These are phyloP conservation scores for Acanthosepion lycidas DNA, from an alignment of 2,888 invertebrate genomes.

Conservation along the genomic window DNA sequence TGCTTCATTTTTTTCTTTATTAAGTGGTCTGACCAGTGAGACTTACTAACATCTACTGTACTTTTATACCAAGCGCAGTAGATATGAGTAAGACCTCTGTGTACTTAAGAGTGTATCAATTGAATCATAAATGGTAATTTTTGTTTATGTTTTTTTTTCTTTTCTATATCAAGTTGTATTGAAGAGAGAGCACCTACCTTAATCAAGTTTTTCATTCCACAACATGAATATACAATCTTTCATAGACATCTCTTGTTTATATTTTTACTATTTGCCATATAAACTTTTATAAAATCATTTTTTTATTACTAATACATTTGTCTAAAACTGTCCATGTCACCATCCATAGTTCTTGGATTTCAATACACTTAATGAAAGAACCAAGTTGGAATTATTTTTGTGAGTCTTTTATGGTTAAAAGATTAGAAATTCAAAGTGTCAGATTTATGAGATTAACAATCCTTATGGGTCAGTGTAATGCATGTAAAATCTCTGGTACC, in stretches of 20 bases:
- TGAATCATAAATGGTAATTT: background rate
- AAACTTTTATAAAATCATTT: background rate
- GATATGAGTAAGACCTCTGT: background rate
- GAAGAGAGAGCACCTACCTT: background rate
- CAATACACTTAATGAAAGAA: background rate
- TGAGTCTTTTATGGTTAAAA: background rate
- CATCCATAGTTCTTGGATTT: background rate
- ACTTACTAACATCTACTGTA: conserved; percentile 4
- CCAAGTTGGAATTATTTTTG: background rate
- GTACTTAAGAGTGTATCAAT: background rate
- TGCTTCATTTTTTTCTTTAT: background rate
- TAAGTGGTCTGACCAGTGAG: background rate
- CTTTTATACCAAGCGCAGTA: background rate
- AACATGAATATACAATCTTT: too few relatives aligned
- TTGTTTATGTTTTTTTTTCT: background rate
- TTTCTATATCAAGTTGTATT: background rate
- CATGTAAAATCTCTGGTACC: too few relatives aligned
- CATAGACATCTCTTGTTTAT: background rate
- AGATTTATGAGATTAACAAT: too few relatives aligned
- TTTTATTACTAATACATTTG: background rate
- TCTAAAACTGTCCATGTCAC: background rate
- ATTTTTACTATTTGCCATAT: background rate
- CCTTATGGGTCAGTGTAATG: too few relatives aligned
- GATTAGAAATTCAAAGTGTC: background rate
- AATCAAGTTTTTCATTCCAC: background rate